These are phyloP conservation scores for Kryphioiulus occultus DNA, from an alignment of 2,888 invertebrate species.

Conservation along the genomic window DNA sequence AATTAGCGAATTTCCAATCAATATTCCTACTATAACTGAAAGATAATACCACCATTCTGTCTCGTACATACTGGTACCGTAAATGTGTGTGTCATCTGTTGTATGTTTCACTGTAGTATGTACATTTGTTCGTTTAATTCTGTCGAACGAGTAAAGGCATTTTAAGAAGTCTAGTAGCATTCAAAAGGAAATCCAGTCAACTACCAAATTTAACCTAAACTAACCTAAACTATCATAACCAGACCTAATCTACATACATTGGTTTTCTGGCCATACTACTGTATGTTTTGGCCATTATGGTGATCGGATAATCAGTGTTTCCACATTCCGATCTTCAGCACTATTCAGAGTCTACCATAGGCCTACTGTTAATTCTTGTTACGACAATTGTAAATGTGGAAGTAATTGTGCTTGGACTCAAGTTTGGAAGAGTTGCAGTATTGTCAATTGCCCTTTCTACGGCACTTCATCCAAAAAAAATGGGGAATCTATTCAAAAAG, in stretches of 20 bases:
- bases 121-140: neutral
- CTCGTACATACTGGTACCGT: neutral
- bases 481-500: neutral
- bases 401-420: neutral
- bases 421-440: constrained; percentile 43
- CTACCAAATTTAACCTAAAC: too few species aligned
- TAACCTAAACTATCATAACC: too few species aligned
- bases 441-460: neutral
- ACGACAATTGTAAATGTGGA: neutral
- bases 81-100: neutral
- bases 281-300: too few species aligned
- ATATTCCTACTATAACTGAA: too few species aligned
- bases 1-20: too few species aligned
- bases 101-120: neutral
- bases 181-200: too few species aligned
- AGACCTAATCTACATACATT: too few species aligned
- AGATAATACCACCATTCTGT: neutral
- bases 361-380: neutral
- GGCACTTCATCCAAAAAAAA: neutral
- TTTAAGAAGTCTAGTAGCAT: neutral
- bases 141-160: neutral
- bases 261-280: too few species aligned
- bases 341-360: neutral
- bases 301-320: too few species aligned
- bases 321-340: too few species aligned